Evolutionary conservation across 2,113 vertebrate species (phyloP).

Genomic region (Edolisoma coerulescens): DNA sequence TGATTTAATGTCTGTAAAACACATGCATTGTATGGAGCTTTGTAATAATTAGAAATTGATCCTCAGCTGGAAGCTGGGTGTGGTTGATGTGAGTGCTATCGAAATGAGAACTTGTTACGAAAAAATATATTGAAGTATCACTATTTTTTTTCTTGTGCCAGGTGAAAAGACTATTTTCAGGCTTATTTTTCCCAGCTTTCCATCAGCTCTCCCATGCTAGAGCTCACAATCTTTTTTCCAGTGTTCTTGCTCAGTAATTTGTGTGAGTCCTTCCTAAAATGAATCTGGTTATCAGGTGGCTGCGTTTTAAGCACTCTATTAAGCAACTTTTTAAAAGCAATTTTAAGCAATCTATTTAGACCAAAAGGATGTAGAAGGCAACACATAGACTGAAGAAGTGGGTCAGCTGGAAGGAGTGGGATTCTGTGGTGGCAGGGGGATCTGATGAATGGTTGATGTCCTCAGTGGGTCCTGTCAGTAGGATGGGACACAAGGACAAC

Average conservation of each 20-base stretch:
- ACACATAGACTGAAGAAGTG: neutral
- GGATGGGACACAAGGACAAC: neutral
- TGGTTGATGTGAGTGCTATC: neutral
- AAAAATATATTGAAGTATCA: neutral
- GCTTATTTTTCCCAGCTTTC: neutral
- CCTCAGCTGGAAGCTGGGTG: neutral
- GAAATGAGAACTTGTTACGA: neutral
- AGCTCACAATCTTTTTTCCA: neutral
- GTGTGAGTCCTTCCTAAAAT: neutral
- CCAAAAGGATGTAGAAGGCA: neutral
- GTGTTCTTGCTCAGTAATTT: neutral
- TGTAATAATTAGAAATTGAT: neutral
- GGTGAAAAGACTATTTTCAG: neutral
- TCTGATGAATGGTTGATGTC: neutral
- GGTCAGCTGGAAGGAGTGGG: neutral
- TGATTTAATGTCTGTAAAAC: neutral
- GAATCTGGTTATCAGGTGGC: neutral
- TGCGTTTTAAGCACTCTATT: neutral
- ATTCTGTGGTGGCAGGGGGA: neutral
- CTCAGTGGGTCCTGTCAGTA: neutral
- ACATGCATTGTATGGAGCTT: neutral
- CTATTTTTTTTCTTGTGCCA: neutral
- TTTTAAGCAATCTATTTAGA: neutral
- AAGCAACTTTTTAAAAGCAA: neutral
- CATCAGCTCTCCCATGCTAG: neutral